Evolutionary conservation across 2,113 vertebrate genomes (phyloP).

Genomic region (Hippocampus abdominalis): DNA sequence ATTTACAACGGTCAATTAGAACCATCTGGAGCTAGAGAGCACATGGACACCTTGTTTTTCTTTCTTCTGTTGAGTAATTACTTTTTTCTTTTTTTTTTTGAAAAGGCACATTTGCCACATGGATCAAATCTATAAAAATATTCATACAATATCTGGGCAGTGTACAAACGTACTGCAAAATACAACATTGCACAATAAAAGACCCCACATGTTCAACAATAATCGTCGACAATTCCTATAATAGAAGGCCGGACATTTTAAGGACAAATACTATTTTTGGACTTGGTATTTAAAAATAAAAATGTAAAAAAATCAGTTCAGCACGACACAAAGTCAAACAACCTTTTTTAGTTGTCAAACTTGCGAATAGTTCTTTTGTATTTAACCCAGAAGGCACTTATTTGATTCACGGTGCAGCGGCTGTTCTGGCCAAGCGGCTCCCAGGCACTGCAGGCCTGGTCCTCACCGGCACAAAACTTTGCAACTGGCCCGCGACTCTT

Average conservation of each 20-base stretch:
- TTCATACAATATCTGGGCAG: slow-evolving; percentile 59
- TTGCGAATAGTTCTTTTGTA: slow-evolving; percentile 29
- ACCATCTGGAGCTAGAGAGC: slow-evolving; percentile 45
- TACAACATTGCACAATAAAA: slow-evolving; percentile 68
- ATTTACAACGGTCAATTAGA: slow-evolving; percentile 53
- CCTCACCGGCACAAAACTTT: slow-evolving; percentile 43
- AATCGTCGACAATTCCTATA: slow-evolving; percentile 42
- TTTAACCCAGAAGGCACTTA: slow-evolving; percentile 68
- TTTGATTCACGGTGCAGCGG: slow-evolving; percentile 19
- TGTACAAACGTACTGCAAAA: slow-evolving; percentile 53
- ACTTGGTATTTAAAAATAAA: slow-evolving; percentile 33
- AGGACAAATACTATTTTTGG: slow-evolving; percentile 34
- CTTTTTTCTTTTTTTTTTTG: background rate
- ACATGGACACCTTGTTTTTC: slow-evolving; percentile 31
- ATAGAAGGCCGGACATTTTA: slow-evolving; percentile 33
- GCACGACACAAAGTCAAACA: slow-evolving; percentile 29
- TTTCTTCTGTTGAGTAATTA: background rate
- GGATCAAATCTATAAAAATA: slow-evolving; percentile 62
- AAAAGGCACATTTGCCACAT: slow-evolving; percentile 61
- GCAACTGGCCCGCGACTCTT: slow-evolving; percentile 10
- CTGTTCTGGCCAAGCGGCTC: slow-evolving; percentile 19
- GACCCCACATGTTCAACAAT: slow-evolving; percentile 39
- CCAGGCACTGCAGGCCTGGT: slow-evolving; percentile 74
- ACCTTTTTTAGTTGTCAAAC: slow-evolving; percentile 5
- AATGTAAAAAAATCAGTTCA: slow-evolving; percentile 21